These are phyloP conservation scores for Dendrolimus pini DNA, from an alignment of 2,888 invertebrate species.

Conservation along the genomic window DNA sequence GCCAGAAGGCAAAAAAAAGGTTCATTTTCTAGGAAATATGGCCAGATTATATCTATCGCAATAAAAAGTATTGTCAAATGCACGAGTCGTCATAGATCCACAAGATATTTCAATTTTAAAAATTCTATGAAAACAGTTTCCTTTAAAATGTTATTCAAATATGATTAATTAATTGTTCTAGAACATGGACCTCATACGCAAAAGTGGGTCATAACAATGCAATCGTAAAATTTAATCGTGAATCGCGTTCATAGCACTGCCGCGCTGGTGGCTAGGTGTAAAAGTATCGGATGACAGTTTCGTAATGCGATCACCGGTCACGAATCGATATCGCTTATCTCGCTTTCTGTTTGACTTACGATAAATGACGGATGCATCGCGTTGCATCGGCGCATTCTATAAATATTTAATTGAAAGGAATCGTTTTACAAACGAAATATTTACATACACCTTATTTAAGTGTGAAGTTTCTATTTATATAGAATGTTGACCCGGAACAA, in stretches of 20 bases:
- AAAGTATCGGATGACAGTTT: constrained; percentile 49
- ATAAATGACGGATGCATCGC: constrained; percentile 50
- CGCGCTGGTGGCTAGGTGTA: constrained; percentile 54
- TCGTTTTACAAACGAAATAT: background rate
- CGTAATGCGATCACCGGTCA: constrained; percentile 58
- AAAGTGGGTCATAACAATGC: constrained; percentile 45
- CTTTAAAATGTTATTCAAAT: no score
- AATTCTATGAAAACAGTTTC: no score
- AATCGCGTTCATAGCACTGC: constrained; percentile 24
- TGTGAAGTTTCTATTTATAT: background rate
- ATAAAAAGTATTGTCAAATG: no score
- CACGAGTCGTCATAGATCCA: no score
- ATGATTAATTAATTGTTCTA: no score
- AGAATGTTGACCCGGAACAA: background rate
- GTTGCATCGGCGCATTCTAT: constrained; percentile 54
- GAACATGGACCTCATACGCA: no score
- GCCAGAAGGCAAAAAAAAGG: no score
- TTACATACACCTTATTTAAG: background rate
- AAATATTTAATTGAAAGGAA: constrained; percentile 43
- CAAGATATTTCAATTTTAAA: no score
- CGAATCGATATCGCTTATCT: constrained; percentile 63
- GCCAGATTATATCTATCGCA: no score
- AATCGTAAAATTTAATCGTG: constrained; percentile 35
- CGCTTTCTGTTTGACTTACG: constrained; percentile 48
- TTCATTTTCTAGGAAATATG: no score